Base-by-base conservation (phyloP, 2,797 vertebrate species). In the Catamblyrhynchus diadema region DNA sequence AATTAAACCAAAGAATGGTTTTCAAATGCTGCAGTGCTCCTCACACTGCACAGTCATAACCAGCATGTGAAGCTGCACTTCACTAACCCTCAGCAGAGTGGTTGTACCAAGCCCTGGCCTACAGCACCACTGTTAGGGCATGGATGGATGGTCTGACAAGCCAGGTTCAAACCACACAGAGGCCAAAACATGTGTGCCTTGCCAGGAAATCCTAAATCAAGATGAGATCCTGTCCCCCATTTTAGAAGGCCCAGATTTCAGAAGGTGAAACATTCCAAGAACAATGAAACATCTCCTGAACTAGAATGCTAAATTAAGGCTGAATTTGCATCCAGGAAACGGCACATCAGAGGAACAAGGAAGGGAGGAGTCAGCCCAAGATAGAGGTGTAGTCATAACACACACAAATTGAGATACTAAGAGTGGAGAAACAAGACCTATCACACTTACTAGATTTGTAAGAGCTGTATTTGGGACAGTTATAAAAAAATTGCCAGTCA, bases 1-100 rank as follows among this genome's bases (percentile, higher is more conserved):
- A 92, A 93, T 95, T 94, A 93, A 91, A 57, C 60, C 39, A 56
- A 84, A 69, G 90, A 56, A 69, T 57, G 70, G 61, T 74, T 90
- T 78, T 77, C 50, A 72, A 79, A 65, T 16, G 74, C 37, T 85
- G 67, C 10, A 9, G 69, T 59, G 32, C 88, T 62, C 61, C 80
- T 78, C 67, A 53, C 61, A 41, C 53, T 60, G 48, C 74, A 83
- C 16, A 93, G 45, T 28, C 72, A 19, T 5, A 28, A 72, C 16
- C n/a, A 48, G 48, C 24, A 42, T 20, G 57, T 18, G 90, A 82
- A 54, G 73, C 14, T 60, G 56, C 33, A 35, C 23, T 82, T 45
- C 70, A 60, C 45, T 77, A 67, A 47, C 47, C 33, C 75, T 64
- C 33, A 44, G 73, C 72, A 77, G 59, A 0, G 3, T 5, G 47